Percentiles rank a stretch among this genome's conserved stretches.
phyloP scores from a whole-genome alignment of 2,888 invertebrate genomes.

The Apodemia duryi region DNA sequence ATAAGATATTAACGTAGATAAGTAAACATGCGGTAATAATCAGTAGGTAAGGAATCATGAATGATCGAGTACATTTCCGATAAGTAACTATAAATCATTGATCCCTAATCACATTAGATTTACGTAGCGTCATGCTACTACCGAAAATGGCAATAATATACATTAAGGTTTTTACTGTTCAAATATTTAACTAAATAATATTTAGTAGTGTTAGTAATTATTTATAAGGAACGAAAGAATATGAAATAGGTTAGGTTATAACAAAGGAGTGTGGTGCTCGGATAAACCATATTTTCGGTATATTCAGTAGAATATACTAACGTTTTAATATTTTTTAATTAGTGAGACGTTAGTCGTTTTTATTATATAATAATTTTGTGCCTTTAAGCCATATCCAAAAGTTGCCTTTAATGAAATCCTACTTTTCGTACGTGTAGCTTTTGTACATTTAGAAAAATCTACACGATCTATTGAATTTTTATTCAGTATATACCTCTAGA shows the following conservation, averaged over 20 bases:
- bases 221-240: conserved; percentile 50
- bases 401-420: conserved; percentile 59
- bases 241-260: conserved; percentile 59
- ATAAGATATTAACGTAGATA: conserved; percentile 56
- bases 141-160: conserved; percentile 73
- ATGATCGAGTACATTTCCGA: conserved; percentile 46
- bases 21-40: conserved; percentile 50
- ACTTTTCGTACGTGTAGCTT: conserved; percentile 57
- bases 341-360: conserved; percentile 46
- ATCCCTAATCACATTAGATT: conserved; percentile 29
- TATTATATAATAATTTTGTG: conserved; percentile 51
- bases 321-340: conserved; percentile 42
- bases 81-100: conserved; percentile 27
- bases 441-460: conserved; percentile 57
- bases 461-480: conserved; percentile 47
- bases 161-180: conserved; percentile 61
- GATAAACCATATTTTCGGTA: conserved; percentile 40
- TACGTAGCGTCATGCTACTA: conserved; percentile 36
- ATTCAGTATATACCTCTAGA: conserved; percentile 38
- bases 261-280: conserved; percentile 56
- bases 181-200: conserved; percentile 57
- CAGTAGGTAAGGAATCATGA: conserved; percentile 50
- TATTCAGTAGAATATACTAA: conserved; percentile 40
- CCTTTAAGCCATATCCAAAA: conserved; percentile 75
- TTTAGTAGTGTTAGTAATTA: conserved; percentile 38